These are phyloP conservation scores for Frankliniella intonsa DNA, from an alignment of 2,888 invertebrate species.

Conservation along the genomic window DNA sequence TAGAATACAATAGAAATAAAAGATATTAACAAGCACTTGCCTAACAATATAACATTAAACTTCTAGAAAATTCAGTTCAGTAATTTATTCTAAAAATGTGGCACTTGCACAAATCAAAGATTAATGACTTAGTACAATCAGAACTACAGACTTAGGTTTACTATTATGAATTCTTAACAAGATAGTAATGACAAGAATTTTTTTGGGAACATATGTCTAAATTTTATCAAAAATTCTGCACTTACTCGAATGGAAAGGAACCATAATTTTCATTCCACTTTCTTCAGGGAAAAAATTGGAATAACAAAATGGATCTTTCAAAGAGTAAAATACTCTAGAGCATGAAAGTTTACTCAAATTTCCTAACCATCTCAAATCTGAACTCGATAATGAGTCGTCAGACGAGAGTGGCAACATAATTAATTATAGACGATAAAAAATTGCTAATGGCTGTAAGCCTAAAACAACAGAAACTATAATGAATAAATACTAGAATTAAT, in stretches of 20 bases:
- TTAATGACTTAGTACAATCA: not conserved
- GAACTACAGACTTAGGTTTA: not conserved
- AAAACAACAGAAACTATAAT: not conserved
- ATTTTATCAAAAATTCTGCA: not conserved
- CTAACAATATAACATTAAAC: not conserved
- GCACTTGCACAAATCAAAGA: not conserved
- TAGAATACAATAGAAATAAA: not conserved
- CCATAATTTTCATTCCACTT: not conserved
- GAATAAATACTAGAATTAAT: constrained; percentile 1
- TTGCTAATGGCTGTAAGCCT: not conserved
- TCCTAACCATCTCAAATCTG: not conserved
- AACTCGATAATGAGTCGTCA: not conserved
- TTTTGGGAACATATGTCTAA: not conserved
- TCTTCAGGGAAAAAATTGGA: not conserved
- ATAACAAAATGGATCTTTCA: not conserved
- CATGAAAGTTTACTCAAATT: no score
- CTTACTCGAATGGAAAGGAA: no score
- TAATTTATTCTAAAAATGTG: not conserved
- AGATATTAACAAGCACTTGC: not conserved
- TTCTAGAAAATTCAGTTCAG: not conserved
- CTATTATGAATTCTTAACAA: not conserved
- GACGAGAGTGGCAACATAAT: not conserved
- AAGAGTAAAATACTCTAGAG: no score
- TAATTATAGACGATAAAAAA: not conserved
- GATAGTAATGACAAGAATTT: constrained; percentile 5